These are phyloP conservation scores for Herminia tarsipennalis DNA, from an alignment of 2,888 invertebrate species.

Conservation along the genomic window DNA sequence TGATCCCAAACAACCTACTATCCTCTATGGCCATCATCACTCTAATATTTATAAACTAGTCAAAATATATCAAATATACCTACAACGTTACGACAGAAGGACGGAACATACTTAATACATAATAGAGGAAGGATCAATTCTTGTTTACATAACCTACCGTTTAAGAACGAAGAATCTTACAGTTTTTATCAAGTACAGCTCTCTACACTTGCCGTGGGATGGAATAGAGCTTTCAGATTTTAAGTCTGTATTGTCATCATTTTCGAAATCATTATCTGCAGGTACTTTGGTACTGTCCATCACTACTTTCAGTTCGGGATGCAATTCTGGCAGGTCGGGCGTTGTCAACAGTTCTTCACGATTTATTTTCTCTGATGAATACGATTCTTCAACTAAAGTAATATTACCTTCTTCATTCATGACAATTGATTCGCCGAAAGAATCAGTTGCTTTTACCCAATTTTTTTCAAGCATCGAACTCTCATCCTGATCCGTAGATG, in stretches of 20 bases:
- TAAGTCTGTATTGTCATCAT: constrained; percentile 23
- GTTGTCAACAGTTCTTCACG: constrained; percentile 31
- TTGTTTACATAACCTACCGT: constrained; percentile 54
- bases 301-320: neutral
- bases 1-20: too few species aligned
- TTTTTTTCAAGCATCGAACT: too few species aligned
- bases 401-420: constrained; percentile 72
- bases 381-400: constrained; percentile 48
- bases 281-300: too few species aligned
- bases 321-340: constrained; percentile 27
- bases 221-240: constrained; percentile 55
- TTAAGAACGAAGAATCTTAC: constrained; percentile 67
- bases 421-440: constrained; percentile 61
- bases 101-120: too few species aligned
- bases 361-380: constrained; percentile 40
- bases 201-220: constrained; percentile 63
- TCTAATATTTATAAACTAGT: too few species aligned
- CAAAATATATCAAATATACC: too few species aligned
- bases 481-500: constrained; percentile 48
- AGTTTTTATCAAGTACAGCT: constrained; percentile 62
- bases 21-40: too few species aligned
- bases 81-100: too few species aligned
- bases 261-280: constrained; percentile 3
- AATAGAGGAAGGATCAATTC: too few species aligned
- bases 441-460: constrained; percentile 75